phyloP scores from a whole-genome alignment of 2,797 vertebrate species.

The Hirundo rustica region DNA sequence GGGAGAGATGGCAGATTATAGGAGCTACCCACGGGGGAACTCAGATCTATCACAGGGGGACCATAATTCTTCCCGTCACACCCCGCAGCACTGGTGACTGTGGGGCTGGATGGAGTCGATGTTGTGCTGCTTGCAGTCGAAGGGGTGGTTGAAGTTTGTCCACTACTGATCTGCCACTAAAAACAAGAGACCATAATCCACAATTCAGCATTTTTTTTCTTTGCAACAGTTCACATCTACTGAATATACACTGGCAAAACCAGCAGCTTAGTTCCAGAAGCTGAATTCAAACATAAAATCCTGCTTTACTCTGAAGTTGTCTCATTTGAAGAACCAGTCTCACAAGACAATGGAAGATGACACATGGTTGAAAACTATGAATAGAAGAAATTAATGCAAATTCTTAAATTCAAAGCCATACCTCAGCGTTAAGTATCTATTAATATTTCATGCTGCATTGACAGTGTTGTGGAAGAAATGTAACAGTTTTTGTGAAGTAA shows the following conservation, averaged over 20 bases:
- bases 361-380: not conserved
- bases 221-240: not conserved
- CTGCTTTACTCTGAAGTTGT: not conserved
- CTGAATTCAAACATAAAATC: not conserved
- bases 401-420: not conserved
- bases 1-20: conserved; percentile 82
- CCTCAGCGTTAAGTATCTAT: not conserved
- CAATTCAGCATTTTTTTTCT: not conserved
- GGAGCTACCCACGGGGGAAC: conserved; percentile 75
- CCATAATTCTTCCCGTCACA: conserved; percentile 71
- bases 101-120: conserved; percentile 79
- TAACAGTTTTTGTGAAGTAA: conserved; percentile 11
- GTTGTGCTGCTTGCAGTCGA: conserved; percentile 70
- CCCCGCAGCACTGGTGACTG: conserved; percentile 75
- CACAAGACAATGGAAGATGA: not conserved
- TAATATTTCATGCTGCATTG: conserved; percentile 35
- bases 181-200: not conserved
- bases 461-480: not conserved
- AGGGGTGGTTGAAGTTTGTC: conserved; percentile 49
- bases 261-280: not conserved
- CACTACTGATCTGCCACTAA: conserved; percentile 79
- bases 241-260: not conserved
- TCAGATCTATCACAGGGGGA: conserved; percentile 77
- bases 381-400: not conserved
- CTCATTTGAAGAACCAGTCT: not conserved